Base-by-base conservation (phyloP, 2,888 invertebrate genomes). In the Melikaiella ostensackeni region DNA sequence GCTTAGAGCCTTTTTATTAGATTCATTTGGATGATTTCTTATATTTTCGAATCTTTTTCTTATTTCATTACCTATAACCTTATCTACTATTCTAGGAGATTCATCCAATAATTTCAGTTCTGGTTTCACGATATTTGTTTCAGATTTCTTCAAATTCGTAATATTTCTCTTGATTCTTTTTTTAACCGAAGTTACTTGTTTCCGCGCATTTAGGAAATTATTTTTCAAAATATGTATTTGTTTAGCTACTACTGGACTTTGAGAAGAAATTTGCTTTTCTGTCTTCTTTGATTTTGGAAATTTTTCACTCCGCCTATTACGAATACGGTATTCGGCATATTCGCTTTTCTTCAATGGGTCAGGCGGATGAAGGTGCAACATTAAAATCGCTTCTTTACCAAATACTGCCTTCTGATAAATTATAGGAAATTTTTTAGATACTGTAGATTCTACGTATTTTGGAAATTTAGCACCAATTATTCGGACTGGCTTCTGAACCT, bases 1-100 rank as follows among this genome's bases (percentile, higher is more conserved):
- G 1, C 7, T 59, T 2, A 16, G 1, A 27, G 16, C 3, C 13
- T 59, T 27, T 13, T 59, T 16, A 27, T 59, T 6, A 27, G 24
- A 9, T 5, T 16, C 16, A 27, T 27, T 59, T 7, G 16, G 6
- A 6, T 16, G n/a, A 16, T n/a, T 76, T 86, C 78, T 24, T 79
- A 35, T 59, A 33, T 81, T 75, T 46, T 85, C 80, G 75, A 88
- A 87, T 78, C 88, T 81, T 24, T 79, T 73, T 24, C 86, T 75
- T 11, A 91, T 87, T 83, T 91, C 91, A 73, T 86, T 82, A 42
- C 89, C 81, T 6, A 91, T 84, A 2, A 88, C 83, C 3, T 83
- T 82, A 1, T 80, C 81, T 9, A 84, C 81, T 59, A 89, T 77
- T 55, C 77, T 80, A 0, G 89, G 86, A 19, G 89, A 79, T 30